Evolutionary conservation across 2,797 vertebrate species (phyloP), one percentile per base, ranked within the genome.

Genomic region (Brachyalestes nurse): DNA sequence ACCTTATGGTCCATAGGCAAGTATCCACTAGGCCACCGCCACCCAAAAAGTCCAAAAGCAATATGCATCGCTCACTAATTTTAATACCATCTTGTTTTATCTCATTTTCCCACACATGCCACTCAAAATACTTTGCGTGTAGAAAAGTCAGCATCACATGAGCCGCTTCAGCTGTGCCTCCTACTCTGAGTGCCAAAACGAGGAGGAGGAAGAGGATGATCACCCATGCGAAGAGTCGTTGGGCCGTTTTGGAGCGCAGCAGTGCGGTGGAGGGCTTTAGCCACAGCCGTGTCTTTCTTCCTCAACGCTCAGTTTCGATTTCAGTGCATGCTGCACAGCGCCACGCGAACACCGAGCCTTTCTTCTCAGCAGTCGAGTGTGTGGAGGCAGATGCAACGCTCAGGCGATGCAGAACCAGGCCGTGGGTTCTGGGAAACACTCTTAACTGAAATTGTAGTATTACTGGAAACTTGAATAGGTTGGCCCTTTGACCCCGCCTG

Each of bases 191-290:
- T 14, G 14, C 16, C 0, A 17, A 55, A 2, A 61, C n/a, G n/a
- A 72, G 25, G 38, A 5, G 28, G 60, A 65, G 70, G 61, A 70
- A 21, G n/a, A 21, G 67, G 62, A 78, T 62, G 53, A 19, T 42
- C 61, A 82, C 45, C 51, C 69, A 62, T 51, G 57, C 23, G 47
- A 75, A 64, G 62, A 67, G 75, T 58, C 19, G 7, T 62, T 76
- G 45, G 76, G 75, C 77, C 40, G 72, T 70, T 70, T 58, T 67
- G 69, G 78, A 78, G 57, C 76, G 75, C 91, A 90, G 92, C 93
- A 93, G 62, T 90, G 92, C 82, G 92, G 91, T 91, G 84, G 89
- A 89, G 87, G 89, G 89, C 92, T 89, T 34, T 69, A 67, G 66
- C 74, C 84, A 66, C 64, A 65, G 72, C 25, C 80, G 82, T 73